These are phyloP conservation scores for Lepidostoma basale DNA, from an alignment of 1,140 invertebrate species.

Conservation along the genomic window DNA sequence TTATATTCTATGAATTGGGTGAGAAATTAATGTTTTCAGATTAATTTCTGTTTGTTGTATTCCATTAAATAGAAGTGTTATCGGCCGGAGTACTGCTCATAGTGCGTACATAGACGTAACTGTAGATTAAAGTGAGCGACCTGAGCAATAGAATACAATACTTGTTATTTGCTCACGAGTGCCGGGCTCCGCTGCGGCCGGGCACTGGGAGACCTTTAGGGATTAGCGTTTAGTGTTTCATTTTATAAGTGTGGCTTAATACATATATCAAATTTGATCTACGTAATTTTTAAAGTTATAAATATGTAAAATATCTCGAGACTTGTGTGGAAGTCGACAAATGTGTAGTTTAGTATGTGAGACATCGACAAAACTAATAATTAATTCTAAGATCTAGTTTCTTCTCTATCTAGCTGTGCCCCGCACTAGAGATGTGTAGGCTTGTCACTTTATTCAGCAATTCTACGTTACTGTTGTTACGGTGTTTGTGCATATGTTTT, in stretches of 20 bases:
- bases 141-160: neutral
- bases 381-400: constrained; percentile 11
- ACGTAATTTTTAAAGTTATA: constrained; percentile 7
- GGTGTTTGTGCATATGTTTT: constrained; percentile 26
- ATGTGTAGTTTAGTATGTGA: constrained; percentile 13
- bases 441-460: neutral
- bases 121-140: neutral
- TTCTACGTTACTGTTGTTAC: constrained; percentile 1
- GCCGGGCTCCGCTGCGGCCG: neutral
- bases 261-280: constrained; percentile 6
- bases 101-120: too few species aligned
- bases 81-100: too few species aligned
- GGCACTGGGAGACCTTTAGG: neutral
- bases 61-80: too few species aligned
- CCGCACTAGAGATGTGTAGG: neutral
- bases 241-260: constrained; percentile 28
- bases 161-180: constrained; percentile 4
- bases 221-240: constrained; percentile 1
- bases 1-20: too few species aligned
- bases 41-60: too few species aligned
- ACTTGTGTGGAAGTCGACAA: neutral
- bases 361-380: constrained; percentile 12
- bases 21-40: too few species aligned
- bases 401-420: neutral
- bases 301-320: constrained; percentile 22